Base-by-base conservation (phyloP, 2,797 vertebrate species). In the Acipenser transmontanus region DNA sequence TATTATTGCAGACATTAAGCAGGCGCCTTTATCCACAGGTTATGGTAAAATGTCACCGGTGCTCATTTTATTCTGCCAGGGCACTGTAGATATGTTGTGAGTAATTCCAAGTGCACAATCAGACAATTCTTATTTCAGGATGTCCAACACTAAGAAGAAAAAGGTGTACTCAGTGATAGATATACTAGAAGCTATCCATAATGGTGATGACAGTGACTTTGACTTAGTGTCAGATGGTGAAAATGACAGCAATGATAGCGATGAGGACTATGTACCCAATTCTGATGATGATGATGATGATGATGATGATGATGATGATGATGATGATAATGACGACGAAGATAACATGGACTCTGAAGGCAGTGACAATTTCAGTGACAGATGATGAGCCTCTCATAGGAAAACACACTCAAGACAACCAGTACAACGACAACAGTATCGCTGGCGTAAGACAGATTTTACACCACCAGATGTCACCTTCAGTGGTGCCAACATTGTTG, bases 81-180 rank as follows among this genome's bases (percentile, higher is more conserved):
- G 34, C 4, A 34, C 34, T 34, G 34, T 34, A 34, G 34, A 34
- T 34, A 34, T 34, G 34, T 34, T 34, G 34, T 34, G 34, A 34
- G 34, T 34, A 34, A 34, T 34, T 34, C 4, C 34, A 34, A 34
- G 34, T 4, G 34, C 34, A 34, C 20, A 34, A 34, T 34, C 34
- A 34, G 34, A 34, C 34, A 34, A 34, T 70, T 70, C 56, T 13
- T 34, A 69, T 71, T 71, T 67, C 64, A 74, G 69, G 59, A 68
- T 71, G 67, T 52, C 52, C 64, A 52, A 59, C 69, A 67, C 47
- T 69, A 64, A 17, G 65, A 61, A 12, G 62, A 13, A 7, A 49
- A 7, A 47, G 50, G 7, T 12, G 2, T 69, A 67, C 67, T 50
- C 49, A 67, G 65, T 70, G 62, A 56, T 62, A 61, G 50, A 70